A percentile compares a stretch with the other conserved stretches of the same genome.
Evolutionary conservation across 2,888 invertebrate genomes (phyloP).

Genomic region (Leptinotarsa peninsularis): DNA sequence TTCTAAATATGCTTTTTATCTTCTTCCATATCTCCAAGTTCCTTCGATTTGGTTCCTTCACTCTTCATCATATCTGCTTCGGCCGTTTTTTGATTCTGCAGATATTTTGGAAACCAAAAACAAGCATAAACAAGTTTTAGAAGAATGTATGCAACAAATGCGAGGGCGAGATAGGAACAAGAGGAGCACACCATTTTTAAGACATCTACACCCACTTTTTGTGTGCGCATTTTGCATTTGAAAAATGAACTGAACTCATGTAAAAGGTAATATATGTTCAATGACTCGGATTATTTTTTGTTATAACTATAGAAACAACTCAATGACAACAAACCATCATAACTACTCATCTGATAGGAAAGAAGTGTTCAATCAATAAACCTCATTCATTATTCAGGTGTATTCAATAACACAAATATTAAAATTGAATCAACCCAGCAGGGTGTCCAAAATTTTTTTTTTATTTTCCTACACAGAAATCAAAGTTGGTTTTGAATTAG

Average conservation of each 20-base stretch:
- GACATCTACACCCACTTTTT: conserved; percentile 77
- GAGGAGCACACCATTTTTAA: conserved; percentile 76
- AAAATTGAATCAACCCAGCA: background rate
- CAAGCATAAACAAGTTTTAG: conserved; percentile 75
- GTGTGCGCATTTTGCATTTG: conserved; percentile 70
- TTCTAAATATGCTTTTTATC: conserved; percentile 35
- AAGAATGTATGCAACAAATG: conserved; percentile 75
- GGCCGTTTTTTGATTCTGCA: conserved; percentile 69
- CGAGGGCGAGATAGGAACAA: conserved; percentile 72
- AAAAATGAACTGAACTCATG: background rate
- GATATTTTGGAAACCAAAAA: conserved; percentile 73
- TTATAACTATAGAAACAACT: conserved; percentile 46
- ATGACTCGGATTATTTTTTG: background rate
- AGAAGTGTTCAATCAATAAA: conserved; percentile 23
- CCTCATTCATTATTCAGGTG: background rate
- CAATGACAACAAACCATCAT: conserved; percentile 39
- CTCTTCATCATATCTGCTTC: conserved; percentile 50
- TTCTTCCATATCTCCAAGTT: conserved; percentile 49
- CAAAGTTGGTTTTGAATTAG: too few species aligned
- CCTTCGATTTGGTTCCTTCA: conserved; percentile 62
- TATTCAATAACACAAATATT: background rate
- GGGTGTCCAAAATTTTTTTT: too few species aligned
- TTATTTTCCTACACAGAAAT: too few species aligned
- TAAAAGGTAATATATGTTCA: conserved; percentile 15
- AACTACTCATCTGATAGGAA: conserved; percentile 2